Conservation (phyloP, 2,113 vertebrate species). For the Addax nasomaculatus region DNA sequence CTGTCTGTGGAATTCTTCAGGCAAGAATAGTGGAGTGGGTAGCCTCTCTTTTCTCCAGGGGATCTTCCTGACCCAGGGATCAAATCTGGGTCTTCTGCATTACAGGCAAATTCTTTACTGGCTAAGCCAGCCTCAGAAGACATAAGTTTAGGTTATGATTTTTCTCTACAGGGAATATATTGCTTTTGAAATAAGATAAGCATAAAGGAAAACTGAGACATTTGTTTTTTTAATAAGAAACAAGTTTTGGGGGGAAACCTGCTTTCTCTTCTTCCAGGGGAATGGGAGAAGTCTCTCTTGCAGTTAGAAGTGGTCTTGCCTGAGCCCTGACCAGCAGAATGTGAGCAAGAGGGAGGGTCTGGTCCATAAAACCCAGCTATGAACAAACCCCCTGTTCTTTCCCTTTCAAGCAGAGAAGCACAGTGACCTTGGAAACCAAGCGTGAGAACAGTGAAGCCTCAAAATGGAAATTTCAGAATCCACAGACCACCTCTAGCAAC, state of each 20-base stretch:
- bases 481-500: not conserved
- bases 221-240: not conserved
- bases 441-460: not conserved
- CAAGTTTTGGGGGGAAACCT: not conserved
- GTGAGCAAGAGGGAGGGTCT: not conserved
- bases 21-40: not conserved
- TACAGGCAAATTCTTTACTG: not conserved
- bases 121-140: not conserved
- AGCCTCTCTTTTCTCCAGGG: not conserved
- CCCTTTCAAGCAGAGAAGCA: not conserved
- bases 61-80: not conserved
- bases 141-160: not conserved
- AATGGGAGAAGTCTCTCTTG: not conserved
- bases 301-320: not conserved
- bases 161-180: not conserved
- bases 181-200: constrained; percentile 4
- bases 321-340: not conserved
- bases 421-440: not conserved
- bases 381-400: not conserved
- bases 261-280: not conserved
- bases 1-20: not conserved
- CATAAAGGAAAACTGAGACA: not conserved
- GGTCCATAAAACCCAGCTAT: not conserved
- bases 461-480: not conserved
- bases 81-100: not conserved